Conservation (phyloP, 2,888 invertebrate genomes). For the Aphidius colemani region DNA sequence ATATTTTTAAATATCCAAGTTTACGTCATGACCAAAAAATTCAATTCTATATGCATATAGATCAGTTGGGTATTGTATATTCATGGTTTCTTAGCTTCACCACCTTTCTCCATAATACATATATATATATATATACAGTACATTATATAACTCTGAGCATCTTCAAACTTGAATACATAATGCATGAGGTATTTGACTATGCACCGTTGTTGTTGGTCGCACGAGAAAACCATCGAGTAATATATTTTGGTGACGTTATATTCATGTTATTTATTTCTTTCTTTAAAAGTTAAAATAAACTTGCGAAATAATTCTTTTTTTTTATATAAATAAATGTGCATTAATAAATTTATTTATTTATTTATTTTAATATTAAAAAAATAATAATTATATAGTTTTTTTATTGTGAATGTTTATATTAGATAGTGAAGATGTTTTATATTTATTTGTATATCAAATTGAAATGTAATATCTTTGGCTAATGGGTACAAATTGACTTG, state of each 20-base stretch:
- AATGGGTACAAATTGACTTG: conserved; percentile 60
- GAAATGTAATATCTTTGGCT: conserved; percentile 41
- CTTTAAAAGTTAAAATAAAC: no score
- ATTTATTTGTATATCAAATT: conserved; percentile 3
- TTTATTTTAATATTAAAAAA: no score
- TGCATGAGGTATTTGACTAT: conserved; percentile 46
- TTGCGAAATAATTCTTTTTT: no score
- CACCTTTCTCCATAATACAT: conserved; percentile 37
- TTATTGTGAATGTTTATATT: background rate
- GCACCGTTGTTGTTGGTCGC: conserved; percentile 28
- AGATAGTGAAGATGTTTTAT: background rate
- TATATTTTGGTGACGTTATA: conserved; percentile 58
- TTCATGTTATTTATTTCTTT: conserved; percentile 59
- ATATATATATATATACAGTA: conserved; percentile 24
- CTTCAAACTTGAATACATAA: conserved; percentile 59
- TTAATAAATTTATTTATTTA: background rate
- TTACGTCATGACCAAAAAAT: conserved; percentile 34
- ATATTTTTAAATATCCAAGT: conserved; percentile 13
- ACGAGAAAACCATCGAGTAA: conserved; percentile 46
- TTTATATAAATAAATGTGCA: no score
- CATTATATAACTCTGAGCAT: conserved; percentile 34
- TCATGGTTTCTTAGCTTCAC: conserved; percentile 58
- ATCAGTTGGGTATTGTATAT: conserved; percentile 55
- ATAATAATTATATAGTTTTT: no score
- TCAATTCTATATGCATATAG: conserved; percentile 31